Percentiles rank a stretch among this genome's conserved stretches.
These are phyloP conservation scores for Apis mellifera DNA, from an alignment of 1,140 invertebrate genomes.

Conservation along the genomic window Amel_HAv3.1 CM009945.2:8878501-8879000, in stretches of 20 bases:
- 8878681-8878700: slow-evolving; percentile 32
- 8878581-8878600: slow-evolving; percentile 4
- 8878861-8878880: slow-evolving; percentile 62
- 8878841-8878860: slow-evolving; percentile 68
- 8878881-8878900: slow-evolving; percentile 60
- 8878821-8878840: slow-evolving; percentile 71
- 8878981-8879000: not conserved
- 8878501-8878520: slow-evolving; percentile 12
- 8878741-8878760: slow-evolving; percentile 58
- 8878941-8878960: not conserved
- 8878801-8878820: slow-evolving; percentile 71
- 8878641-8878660: not conserved
- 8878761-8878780: slow-evolving; percentile 36
- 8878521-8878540: slow-evolving; percentile 1
- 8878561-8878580: slow-evolving; percentile 18
- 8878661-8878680: slow-evolving; percentile 39
- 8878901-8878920: slow-evolving; percentile 16
- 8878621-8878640: slow-evolving; percentile 1
- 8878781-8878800: slow-evolving; percentile 59
- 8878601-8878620: slow-evolving; percentile 9
- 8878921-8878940: not conserved
- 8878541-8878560: slow-evolving; percentile 14
- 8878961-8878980: not conserved
- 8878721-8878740: slow-evolving; percentile 53
- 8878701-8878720: slow-evolving; percentile 7